Evolutionary conservation across 2,797 vertebrate genomes (phyloP).

Genomic region (Phataginus tetradactyla): DNA sequence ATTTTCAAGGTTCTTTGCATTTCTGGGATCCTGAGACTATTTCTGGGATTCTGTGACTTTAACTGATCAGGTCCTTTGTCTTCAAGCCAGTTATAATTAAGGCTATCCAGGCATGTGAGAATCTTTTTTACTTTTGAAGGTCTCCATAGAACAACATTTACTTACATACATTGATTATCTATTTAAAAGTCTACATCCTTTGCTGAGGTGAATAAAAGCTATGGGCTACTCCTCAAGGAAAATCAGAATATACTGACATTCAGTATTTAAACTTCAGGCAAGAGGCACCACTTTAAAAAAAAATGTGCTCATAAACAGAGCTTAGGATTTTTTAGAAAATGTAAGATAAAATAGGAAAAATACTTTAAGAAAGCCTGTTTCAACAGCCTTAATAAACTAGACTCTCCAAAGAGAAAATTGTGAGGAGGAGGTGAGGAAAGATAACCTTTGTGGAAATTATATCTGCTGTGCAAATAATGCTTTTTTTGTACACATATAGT

Average conservation of each 20-base stretch:
- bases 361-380: background rate
- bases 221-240: background rate
- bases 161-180: background rate
- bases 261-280: constrained; percentile 12
- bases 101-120: background rate
- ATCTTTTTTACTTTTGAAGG: constrained; percentile 14
- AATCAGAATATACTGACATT: background rate
- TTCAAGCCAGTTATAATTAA: constrained; percentile 38
- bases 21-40: background rate
- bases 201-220: background rate
- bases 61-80: background rate
- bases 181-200: constrained; percentile 40
- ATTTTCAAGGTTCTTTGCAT: background rate
- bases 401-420: background rate
- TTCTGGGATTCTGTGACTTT: background rate
- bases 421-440: background rate
- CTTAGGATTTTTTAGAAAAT: background rate
- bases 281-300: background rate
- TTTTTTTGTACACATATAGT: background rate
- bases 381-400: background rate
- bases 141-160: background rate
- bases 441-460: background rate
- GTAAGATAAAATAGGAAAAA: background rate
- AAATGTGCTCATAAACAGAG: background rate
- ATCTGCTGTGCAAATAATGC: background rate